These are phyloP conservation scores for Oncorhynchus masou DNA, from an alignment of 2,113 vertebrate genomes.

Conservation along the genomic window DNA sequence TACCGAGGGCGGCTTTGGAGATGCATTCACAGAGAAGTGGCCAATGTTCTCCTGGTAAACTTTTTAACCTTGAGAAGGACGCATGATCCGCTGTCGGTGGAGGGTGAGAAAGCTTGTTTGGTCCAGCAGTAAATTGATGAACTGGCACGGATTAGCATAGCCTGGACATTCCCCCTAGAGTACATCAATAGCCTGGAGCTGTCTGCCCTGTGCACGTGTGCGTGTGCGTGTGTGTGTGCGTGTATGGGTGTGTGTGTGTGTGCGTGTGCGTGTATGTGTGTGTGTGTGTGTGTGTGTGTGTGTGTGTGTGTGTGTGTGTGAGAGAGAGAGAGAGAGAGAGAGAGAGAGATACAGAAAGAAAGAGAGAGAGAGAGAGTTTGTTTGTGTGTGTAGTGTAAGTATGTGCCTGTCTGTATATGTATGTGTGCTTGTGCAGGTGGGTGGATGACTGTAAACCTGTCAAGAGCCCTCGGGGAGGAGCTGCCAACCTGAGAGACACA, in stretches of 20 bases:
- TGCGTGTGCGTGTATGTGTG: not conserved
- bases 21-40: not conserved
- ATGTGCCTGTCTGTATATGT: conserved; percentile 31
- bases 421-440: conserved; percentile 53
- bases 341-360: not conserved
- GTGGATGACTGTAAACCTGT: conserved; percentile 64
- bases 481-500: conserved; percentile 66
- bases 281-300: conserved; percentile 13
- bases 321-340: not conserved
- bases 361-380: not conserved
- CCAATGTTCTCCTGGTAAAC: conserved; percentile 47
- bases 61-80: conserved; percentile 68
- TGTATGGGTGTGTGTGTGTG: not conserved
- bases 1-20: no score
- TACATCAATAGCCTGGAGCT: conserved; percentile 36
- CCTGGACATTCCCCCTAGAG: conserved; percentile 49
- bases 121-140: conserved; percentile 59
- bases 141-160: conserved; percentile 68
- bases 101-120: conserved; percentile 24
- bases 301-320: conserved; percentile 17
- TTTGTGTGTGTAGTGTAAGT: conserved; percentile 7
- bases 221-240: conserved; percentile 2
- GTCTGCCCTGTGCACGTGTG: conserved; percentile 10
- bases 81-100: conserved; percentile 35
- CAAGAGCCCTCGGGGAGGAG: conserved; percentile 54